A percentile compares a stretch with the other conserved stretches of the same genome.
Evolutionary conservation across 2,888 invertebrate genomes (phyloP).

Genomic region (Cheilosia grossa): DNA sequence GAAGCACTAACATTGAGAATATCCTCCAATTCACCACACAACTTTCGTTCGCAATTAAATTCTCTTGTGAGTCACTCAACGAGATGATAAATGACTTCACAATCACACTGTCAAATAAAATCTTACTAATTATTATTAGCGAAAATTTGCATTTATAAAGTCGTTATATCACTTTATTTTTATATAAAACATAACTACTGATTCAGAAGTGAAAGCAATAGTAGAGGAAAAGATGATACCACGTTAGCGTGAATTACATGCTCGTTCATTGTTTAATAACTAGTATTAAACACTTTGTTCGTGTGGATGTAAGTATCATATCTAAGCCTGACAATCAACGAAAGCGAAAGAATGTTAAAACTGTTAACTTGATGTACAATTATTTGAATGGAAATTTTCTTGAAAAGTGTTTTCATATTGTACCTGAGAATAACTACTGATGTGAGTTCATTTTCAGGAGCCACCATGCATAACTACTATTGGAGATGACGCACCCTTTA

Average conservation of each 20-base stretch:
- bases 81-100: conserved; percentile 7
- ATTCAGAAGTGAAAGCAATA: conserved; percentile 25
- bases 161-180: background rate
- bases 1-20: background rate
- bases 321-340: too few relatives aligned
- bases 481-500: too few relatives aligned
- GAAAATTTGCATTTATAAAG: conserved; percentile 26
- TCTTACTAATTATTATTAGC: conserved; percentile 9
- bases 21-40: background rate
- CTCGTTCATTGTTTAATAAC: background rate
- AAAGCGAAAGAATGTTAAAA: too few relatives aligned
- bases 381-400: too few relatives aligned
- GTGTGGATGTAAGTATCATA: too few relatives aligned
- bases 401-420: too few relatives aligned
- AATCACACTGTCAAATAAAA: conserved; percentile 13
- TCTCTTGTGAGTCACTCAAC: background rate
- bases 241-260: background rate
- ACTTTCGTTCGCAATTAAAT: conserved; percentile 36
- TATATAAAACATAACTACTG: background rate
- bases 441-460: too few relatives aligned
- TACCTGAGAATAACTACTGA: too few relatives aligned
- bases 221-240: background rate
- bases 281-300: background rate
- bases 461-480: too few relatives aligned
- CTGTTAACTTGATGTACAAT: too few relatives aligned